phyloP scores from a whole-genome alignment of 2,113 vertebrate genomes.

The Alethe castanea region DNA sequence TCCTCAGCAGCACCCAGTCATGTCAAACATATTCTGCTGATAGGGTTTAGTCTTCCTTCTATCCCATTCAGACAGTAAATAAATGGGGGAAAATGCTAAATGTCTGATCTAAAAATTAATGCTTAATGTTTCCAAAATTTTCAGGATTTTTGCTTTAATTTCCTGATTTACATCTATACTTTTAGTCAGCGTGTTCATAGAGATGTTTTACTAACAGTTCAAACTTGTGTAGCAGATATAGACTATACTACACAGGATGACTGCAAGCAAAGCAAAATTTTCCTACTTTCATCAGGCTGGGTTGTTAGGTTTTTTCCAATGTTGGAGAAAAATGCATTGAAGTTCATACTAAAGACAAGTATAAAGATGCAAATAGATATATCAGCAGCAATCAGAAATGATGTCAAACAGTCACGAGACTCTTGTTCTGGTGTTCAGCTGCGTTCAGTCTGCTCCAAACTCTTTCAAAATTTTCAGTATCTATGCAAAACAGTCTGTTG shows the following conservation, averaged over 20 bases:
- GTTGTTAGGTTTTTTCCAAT: not conserved
- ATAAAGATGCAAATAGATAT: not conserved
- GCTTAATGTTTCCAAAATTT: not conserved
- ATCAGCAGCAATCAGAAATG: not conserved
- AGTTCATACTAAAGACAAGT: not conserved
- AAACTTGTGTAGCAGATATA: not conserved
- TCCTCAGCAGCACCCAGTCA: not conserved
- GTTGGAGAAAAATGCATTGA: not conserved
- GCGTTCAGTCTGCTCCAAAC: not conserved
- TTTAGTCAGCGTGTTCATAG: not conserved
- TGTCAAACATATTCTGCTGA: not conserved
- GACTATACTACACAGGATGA: not conserved
- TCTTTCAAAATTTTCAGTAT: not conserved
- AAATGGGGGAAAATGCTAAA: not conserved
- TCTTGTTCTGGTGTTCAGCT: not conserved
- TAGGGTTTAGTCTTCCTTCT: not conserved
- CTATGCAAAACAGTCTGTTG: not conserved
- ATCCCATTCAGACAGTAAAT: not conserved
- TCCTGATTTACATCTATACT: not conserved
- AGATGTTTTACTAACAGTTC: not conserved
- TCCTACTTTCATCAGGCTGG: not conserved
- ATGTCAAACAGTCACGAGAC: not conserved
- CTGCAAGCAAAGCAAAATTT: not conserved
- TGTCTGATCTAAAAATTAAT: not conserved
- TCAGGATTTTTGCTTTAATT: not conserved